phyloP scores from a whole-genome alignment of 2,797 vertebrate species.

The Ptychadena robeensis region DNA sequence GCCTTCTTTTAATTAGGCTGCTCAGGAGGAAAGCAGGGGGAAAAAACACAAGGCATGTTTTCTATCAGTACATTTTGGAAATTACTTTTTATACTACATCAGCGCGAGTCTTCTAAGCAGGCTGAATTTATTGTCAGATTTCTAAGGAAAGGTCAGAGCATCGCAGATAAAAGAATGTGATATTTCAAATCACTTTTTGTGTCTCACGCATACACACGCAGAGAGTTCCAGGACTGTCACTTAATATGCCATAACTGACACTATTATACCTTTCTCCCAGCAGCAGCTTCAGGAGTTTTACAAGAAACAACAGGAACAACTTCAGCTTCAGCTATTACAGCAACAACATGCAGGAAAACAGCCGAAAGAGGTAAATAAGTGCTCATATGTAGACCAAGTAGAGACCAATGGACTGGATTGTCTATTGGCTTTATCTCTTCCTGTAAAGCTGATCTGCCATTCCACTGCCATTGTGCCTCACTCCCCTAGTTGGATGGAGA shows the following conservation, averaged over 20 bases:
- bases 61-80: conserved; percentile 83
- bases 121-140: conserved; percentile 80
- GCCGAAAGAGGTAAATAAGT: conserved; percentile 93
- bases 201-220: conserved; percentile 55
- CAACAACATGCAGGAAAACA: conserved; percentile 99
- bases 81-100: conserved; percentile 83
- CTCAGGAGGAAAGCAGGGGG: conserved; percentile 70
- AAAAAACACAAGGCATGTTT: conserved; percentile 75
- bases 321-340: conserved; percentile 98
- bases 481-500: no score
- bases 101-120: conserved; percentile 77
- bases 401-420: no score
- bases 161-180: conserved; percentile 82
- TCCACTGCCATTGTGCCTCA: no score
- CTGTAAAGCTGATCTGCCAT: no score
- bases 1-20: conserved; percentile 84
- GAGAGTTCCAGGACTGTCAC: conserved; percentile 67
- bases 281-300: conserved; percentile 99
- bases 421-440: no score
- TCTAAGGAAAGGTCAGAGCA: conserved; percentile 81
- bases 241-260: conserved; percentile 68
- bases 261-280: conserved; percentile 80
- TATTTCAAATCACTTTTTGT: conserved; percentile 77
- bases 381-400: no score
- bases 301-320: conserved; percentile 99